Evolutionary conservation across 2,797 vertebrate genomes (phyloP), one percentile per base, ranked within the genome.

Genomic region (Odontamblyopus rebecca): DNA sequence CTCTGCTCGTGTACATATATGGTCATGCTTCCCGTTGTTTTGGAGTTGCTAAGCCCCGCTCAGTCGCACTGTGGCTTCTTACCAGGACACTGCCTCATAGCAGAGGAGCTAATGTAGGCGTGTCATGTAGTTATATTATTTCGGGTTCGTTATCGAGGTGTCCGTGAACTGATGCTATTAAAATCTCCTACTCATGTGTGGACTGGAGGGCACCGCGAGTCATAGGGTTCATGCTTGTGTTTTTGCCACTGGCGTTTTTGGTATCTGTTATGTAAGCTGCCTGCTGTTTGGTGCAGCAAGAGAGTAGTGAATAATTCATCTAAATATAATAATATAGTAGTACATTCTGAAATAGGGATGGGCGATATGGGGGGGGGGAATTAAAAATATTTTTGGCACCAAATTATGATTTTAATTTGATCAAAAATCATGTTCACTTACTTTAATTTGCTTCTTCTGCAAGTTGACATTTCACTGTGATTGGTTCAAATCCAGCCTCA

Each of bases 261-360:
- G 68, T 62, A 75, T 64, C 69, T 68, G 78, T 91, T 91, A 88
- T 78, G 73, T 89, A 90, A 91, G 87, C 82, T 60, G 83, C 80
- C 77, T 79, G 79, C 86, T 88, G 81, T 86, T 85, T 90, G 79
- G 82, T 87, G 85, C 81, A 62, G 86, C 84, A 80, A 70, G 86
- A 72, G 78, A 79, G 88, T 88, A 89, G 76, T 86, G 76, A 71
- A 78, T 79, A 81, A 90, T 76, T 77, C 68, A 68, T 51, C 59
- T 57, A 11, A 68, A 57, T 74, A 71, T 76, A 70, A 72, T 48
- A 68, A 57, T 74, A 71, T 76, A 70, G 73, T 48, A 15, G 44
- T 48, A 48, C 44, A 48, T 48, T 48, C 13, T 48, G 44, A 48
- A 38, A 15, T 48, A 15, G 44, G 44, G 44, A 15, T 13, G 44